These are phyloP conservation scores for Triplophysa bombifrons DNA, from an alignment of 2,797 vertebrate species.

Conservation along the genomic window DNA sequence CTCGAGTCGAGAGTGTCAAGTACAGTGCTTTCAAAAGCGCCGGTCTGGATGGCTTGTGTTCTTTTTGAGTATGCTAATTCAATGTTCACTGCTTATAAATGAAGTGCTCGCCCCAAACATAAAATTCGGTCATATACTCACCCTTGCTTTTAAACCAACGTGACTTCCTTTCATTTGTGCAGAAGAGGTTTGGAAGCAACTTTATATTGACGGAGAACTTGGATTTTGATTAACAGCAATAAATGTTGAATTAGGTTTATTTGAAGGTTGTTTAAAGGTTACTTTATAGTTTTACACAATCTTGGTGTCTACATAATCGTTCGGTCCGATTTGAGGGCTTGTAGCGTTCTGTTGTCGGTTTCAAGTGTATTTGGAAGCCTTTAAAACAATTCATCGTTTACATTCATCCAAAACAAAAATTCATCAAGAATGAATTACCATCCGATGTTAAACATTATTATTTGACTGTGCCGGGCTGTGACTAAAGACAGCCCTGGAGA, in stretches of 20 bases:
- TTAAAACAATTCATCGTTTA: slow-evolving; percentile 49
- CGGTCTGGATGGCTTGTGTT: background rate
- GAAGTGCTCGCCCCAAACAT: background rate
- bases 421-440: slow-evolving; percentile 49
- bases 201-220: background rate
- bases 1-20: background rate
- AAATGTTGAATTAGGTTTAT: background rate
- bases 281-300: background rate
- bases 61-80: background rate
- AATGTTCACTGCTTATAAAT: background rate
- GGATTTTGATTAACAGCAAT: no score
- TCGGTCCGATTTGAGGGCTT: background rate
- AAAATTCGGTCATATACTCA: background rate
- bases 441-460: slow-evolving; percentile 45
- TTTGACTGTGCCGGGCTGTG: slow-evolving; percentile 27
- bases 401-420: slow-evolving; percentile 49
- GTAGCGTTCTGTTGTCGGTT: background rate
- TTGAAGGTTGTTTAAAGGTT: background rate
- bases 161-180: no score
- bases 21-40: background rate
- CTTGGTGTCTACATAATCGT: background rate
- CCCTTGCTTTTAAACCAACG: no score
- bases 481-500: slow-evolving; percentile 51
- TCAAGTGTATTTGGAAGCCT: slow-evolving; percentile 22
- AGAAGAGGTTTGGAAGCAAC: no score